Conservation (phyloP, 2,113 vertebrate species). For the Muntiacus muntjak region DNA sequence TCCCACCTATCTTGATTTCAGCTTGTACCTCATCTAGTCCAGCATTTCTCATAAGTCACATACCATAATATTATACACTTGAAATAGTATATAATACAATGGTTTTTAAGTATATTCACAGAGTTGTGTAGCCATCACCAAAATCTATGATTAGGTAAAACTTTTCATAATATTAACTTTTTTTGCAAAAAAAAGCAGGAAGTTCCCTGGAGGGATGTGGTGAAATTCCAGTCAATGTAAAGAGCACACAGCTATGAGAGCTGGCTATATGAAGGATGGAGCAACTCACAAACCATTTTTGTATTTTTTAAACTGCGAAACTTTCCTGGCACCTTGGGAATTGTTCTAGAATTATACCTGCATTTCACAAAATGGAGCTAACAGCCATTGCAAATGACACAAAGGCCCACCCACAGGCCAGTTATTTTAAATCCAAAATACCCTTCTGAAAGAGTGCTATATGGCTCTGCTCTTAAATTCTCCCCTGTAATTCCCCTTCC, state of each 20-base stretch:
- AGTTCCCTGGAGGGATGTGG: not conserved
- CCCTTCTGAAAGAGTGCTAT: not conserved
- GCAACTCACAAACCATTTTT: not conserved
- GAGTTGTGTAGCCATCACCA: not conserved
- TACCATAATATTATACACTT: not conserved
- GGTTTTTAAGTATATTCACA: not conserved
- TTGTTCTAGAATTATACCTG: not conserved
- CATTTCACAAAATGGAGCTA: not conserved
- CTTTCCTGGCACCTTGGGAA: not conserved
- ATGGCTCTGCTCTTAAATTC: slow-evolving; percentile 18
- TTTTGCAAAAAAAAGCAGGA: not conserved
- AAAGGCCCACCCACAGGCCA: not conserved
- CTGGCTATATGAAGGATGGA: not conserved
- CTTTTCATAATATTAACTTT: not conserved
- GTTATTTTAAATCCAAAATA: not conserved
- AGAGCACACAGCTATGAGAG: not conserved
- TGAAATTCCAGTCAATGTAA: not conserved
- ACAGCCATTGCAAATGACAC: not conserved
- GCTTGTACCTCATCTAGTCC: not conserved
- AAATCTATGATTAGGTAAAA: not conserved
- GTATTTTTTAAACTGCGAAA: not conserved
- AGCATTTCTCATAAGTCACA: not conserved
- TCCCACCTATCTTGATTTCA: not conserved
- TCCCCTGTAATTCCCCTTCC: slow-evolving; percentile 29
- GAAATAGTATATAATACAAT: not conserved